Base-by-base conservation (phyloP, 1,140 invertebrate species). In the Belonocnema kinseyi region DNA sequence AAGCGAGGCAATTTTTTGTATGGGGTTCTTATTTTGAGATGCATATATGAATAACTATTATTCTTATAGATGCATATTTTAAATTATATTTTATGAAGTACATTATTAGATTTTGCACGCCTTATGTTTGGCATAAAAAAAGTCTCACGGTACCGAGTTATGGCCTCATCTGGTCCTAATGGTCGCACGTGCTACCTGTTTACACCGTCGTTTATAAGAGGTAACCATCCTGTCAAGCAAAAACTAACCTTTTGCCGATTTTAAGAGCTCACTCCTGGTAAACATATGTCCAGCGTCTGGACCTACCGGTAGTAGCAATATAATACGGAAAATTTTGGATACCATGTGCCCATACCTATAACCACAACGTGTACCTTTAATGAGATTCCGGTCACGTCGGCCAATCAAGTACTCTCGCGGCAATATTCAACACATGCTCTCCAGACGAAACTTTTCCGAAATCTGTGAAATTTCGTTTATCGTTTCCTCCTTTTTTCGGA, bases 111-210 rank as follows among this genome's bases (percentile, higher is more conserved):
- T 46, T 46, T 8, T 54, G 1, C 6, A 10, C n/a, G 3, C 53
- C 5, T 54, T 17, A 10, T 54, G 19, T 54, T 54, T n/a, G 17
- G n/a, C 26, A 66, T 40, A 66, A 66, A 61, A 66, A 66, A 66
- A 56, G 12, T 13, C 54, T 54, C 53, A 54, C 53, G 21, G 54
- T 21, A 56, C 21, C n/a, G 4, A 40, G 61, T 66, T 33, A 58
- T 26, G 61, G 21, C n/a, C 13, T 40, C 61, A 40, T 66, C 61
- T 66, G 61, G 61, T 33, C 33, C 40, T 33, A 14, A 46, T 66
- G 61, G 61, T 8, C 14, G 16, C 61, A 66, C 61, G 61, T 66
- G 61, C 61, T 66, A 66, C 61, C 61, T 66, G 61, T 66, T 66
- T 66, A 66, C 40, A 33, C 33, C 6, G 26, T 40, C 16, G 61